Evolutionary conservation across 1,140 invertebrate species (phyloP).

Genomic region (Triops longicaudatus): DNA sequence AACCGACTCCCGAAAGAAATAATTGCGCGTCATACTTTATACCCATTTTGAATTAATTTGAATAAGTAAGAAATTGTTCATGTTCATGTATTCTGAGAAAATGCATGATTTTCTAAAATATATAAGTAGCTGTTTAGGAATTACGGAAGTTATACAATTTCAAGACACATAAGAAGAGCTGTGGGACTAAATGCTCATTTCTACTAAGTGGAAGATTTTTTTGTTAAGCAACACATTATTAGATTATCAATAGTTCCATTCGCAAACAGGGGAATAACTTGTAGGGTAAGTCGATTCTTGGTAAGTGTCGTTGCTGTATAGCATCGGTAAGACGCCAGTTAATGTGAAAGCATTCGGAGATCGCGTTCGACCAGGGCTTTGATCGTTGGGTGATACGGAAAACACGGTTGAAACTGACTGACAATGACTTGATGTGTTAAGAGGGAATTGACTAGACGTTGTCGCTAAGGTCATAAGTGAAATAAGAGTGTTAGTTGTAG

Average conservation of each 20-base stretch:
- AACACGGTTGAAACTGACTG: neutral
- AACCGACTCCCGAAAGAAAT: too few relatives aligned
- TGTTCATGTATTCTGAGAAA: too few relatives aligned
- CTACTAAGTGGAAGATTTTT: too few relatives aligned
- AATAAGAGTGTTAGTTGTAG: conserved; percentile 20
- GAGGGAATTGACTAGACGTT: neutral
- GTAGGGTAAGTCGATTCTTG: neutral
- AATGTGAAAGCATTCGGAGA: neutral
- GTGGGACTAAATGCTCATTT: too few relatives aligned
- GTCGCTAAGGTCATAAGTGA: neutral
- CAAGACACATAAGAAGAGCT: too few relatives aligned
- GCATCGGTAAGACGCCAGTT: neutral
- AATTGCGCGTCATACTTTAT: too few relatives aligned
- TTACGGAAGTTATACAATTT: too few relatives aligned
- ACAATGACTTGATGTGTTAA: neutral
- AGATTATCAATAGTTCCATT: neutral
- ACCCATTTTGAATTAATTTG: too few relatives aligned
- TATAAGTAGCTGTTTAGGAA: too few relatives aligned
- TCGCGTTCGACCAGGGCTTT: neutral
- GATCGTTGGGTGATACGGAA: neutral
- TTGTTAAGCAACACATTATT: too few relatives aligned
- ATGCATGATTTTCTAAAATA: too few relatives aligned
- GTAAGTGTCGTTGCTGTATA: neutral
- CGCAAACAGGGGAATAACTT: neutral
- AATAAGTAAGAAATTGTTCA: too few relatives aligned